Percentiles rank a stretch among this genome's conserved stretches.
phyloP scores from a whole-genome alignment of 2,113 vertebrate genomes.

The Oplegnathus fasciatus region DNA sequence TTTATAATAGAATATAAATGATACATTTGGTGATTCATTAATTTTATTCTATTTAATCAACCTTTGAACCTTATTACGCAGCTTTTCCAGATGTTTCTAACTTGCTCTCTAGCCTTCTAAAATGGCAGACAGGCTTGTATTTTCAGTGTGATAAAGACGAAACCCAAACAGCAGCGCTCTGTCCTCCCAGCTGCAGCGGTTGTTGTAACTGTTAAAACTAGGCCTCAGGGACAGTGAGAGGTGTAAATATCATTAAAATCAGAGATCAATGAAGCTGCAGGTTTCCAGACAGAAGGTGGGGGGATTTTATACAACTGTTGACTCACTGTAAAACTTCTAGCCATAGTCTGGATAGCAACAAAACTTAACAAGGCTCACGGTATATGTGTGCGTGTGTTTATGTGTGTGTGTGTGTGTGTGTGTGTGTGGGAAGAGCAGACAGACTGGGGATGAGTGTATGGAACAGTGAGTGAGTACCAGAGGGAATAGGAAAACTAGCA shows the following conservation, averaged over 20 bases:
- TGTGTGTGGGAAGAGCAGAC: conserved; percentile 5
- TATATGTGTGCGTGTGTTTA: conserved; percentile 23
- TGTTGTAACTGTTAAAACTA: conserved; percentile 16
- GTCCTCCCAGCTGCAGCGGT: background rate
- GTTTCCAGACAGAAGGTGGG: conserved; percentile 16
- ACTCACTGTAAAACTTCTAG: conserved; percentile 35
- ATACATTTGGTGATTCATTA: background rate
- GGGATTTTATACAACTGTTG: conserved; percentile 23
- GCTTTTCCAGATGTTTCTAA: conserved; percentile 27
- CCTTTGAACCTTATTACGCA: background rate
- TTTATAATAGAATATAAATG: conserved; percentile 18
- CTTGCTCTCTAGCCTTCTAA: background rate
- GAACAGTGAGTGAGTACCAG: background rate
- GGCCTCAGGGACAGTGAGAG: conserved; percentile 15
- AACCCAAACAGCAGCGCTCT: conserved; percentile 5
- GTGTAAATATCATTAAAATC: conserved; percentile 49
- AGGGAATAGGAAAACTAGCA: background rate
- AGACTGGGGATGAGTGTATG: background rate
- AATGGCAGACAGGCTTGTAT: conserved; percentile 2
- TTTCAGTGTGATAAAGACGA: conserved; percentile 25
- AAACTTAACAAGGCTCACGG: conserved; percentile 47
- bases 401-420: background rate
- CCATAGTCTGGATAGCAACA: conserved; percentile 14
- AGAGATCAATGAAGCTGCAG: conserved; percentile 35
- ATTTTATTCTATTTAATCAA: conserved; percentile 17